These are phyloP conservation scores for Pangasius macronema DNA, from an alignment of 2,797 vertebrate genomes.

Conservation along the genomic window DNA sequence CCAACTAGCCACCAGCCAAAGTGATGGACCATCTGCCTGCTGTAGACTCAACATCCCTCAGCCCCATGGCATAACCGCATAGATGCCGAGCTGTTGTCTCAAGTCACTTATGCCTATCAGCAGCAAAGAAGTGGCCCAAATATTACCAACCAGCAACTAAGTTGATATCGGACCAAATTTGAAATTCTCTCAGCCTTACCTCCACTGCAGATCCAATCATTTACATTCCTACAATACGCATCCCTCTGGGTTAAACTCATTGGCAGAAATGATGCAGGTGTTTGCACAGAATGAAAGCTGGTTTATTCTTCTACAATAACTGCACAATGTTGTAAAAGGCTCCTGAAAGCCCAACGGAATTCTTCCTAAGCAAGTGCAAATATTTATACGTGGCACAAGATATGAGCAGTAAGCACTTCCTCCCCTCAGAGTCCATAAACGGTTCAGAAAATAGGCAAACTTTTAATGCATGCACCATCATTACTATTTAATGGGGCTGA, in stretches of 20 bases:
- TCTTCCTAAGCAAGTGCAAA: constrained; percentile 27
- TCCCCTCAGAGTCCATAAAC: constrained; percentile 11
- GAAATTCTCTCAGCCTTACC: background rate
- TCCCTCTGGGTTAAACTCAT: background rate
- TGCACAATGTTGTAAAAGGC: background rate
- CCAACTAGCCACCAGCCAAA: constrained; percentile 49
- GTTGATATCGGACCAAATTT: no score
- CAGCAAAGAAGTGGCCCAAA: background rate
- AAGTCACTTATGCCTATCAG: background rate
- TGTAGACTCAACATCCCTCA: constrained; percentile 55
- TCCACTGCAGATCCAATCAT: background rate
- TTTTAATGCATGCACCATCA: constrained; percentile 24
- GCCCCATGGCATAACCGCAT: constrained; percentile 44
- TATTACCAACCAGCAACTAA: background rate
- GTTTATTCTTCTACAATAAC: background rate
- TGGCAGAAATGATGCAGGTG: constrained; percentile 4
- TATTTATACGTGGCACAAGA: constrained; percentile 15
- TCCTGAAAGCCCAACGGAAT: background rate
- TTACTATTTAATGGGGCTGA: constrained; percentile 42
- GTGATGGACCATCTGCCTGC: constrained; percentile 69
- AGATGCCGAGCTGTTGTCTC: constrained; percentile 13
- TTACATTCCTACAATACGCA: background rate
- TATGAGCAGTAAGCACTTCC: constrained; percentile 25
- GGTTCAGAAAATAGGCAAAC: background rate
- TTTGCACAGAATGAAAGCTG: background rate